Evolutionary conservation across 2,888 invertebrate species (phyloP).

Genomic region (Leptinotarsa haldemani): DNA sequence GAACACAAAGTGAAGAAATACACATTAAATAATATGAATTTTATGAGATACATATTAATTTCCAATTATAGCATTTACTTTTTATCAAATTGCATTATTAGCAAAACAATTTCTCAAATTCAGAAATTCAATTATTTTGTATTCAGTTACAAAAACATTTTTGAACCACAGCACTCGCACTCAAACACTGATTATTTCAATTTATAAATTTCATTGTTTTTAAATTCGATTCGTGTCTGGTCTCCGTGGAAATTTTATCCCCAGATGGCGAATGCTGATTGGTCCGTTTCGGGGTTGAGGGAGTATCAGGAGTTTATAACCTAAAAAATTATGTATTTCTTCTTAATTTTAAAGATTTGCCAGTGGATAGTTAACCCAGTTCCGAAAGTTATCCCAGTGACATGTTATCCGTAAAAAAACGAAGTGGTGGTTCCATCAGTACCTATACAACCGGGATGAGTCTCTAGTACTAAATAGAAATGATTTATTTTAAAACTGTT

Average conservation of each 20-base stretch:
- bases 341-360: background rate
- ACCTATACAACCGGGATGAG: too few species aligned
- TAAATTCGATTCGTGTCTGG: background rate
- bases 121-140: too few species aligned
- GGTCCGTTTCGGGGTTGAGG: conserved; percentile 7
- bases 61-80: background rate
- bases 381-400: too few species aligned
- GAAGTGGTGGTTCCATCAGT: too few species aligned
- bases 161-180: background rate
- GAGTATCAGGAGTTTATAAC: background rate
- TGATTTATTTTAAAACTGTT: too few species aligned
- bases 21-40: conserved; percentile 49
- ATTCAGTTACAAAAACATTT: background rate
- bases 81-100: background rate
- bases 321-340: background rate
- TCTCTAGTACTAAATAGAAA: too few species aligned
- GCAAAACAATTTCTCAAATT: background rate
- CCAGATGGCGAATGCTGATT: conserved; percentile 6
- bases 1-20: conserved; percentile 58
- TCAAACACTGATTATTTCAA: background rate
- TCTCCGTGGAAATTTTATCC: conserved; percentile 1
- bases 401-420: too few species aligned
- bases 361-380: background rate
- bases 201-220: background rate
- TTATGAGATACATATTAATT: conserved; percentile 39